phyloP scores from a whole-genome alignment of 2,888 invertebrate genomes.

The Suillia variegata region DNA sequence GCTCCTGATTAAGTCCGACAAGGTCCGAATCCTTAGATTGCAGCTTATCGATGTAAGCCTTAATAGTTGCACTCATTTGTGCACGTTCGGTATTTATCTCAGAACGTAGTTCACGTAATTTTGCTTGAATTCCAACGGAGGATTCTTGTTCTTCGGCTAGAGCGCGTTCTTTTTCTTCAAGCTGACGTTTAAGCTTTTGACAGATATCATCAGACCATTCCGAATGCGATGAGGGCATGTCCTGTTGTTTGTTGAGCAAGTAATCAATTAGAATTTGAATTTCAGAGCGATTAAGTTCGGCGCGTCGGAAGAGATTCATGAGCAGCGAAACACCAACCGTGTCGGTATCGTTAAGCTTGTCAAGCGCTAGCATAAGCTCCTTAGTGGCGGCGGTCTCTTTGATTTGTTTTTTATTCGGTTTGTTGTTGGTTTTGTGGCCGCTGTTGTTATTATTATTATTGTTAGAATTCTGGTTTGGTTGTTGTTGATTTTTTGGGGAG shows the following conservation, averaged over 20 bases:
- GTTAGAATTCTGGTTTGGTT: constrained; percentile 37
- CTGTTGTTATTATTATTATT: constrained; percentile 60
- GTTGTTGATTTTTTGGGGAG: constrained; percentile 55
- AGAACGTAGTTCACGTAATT: constrained; percentile 77
- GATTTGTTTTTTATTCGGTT: constrained; percentile 65
- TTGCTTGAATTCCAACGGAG: constrained; percentile 75
- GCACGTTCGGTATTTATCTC: constrained; percentile 59
- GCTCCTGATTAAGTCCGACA: constrained; percentile 49
- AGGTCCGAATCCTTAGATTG: constrained; percentile 53
- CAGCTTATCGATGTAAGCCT: constrained; percentile 54
- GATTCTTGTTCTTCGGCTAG: constrained; percentile 77
- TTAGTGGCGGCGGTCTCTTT: constrained; percentile 61
- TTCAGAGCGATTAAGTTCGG: constrained; percentile 83
- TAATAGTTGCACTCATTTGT: constrained; percentile 52
- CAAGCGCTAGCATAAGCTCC: constrained; percentile 47
- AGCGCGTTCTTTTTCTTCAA: constrained; percentile 84
- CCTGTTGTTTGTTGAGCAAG: constrained; percentile 86
- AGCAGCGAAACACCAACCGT: constrained; percentile 73
- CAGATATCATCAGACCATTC: constrained; percentile 92
- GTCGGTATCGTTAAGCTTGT: constrained; percentile 70
- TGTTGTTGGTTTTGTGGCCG: constrained; percentile 38
- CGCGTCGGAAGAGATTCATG: constrained; percentile 77
- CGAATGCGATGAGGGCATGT: constrained; percentile 74
- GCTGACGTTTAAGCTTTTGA: constrained; percentile 83
- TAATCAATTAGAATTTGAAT: constrained; percentile 89